Evolutionary conservation across 1,140 invertebrate genomes (phyloP).

Genomic region (Macrotrachela quadricornifera): DNA sequence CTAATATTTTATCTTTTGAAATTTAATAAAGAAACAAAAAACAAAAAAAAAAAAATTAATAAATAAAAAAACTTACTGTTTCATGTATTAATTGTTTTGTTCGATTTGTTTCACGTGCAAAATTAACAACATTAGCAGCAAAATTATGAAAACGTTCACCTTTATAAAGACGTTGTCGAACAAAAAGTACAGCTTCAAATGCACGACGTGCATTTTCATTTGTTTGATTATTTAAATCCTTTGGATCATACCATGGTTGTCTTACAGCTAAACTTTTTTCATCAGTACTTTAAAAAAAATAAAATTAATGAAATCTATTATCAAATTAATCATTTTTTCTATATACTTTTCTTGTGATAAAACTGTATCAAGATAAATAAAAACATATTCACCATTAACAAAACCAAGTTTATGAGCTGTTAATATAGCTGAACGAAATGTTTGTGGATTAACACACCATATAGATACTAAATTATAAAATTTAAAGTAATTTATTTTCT

Average conservation of each 20-base stretch:
- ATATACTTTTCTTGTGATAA: conserved; percentile 51
- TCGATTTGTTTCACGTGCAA: no score
- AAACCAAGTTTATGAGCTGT: conserved; percentile 24
- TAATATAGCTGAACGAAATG: conserved; percentile 15
- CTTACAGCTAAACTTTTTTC: not conserved
- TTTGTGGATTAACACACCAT: no score
- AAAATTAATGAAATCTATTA: not conserved
- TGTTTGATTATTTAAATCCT: not conserved
- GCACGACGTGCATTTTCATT: no score
- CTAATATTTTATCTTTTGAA: no score
- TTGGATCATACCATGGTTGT: not conserved
- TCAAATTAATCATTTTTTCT: not conserved
- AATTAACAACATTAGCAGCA: no score
- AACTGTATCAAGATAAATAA: conserved; percentile 87
- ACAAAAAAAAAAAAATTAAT: no score
- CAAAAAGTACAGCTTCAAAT: not conserved
- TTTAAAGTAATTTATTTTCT: no score
- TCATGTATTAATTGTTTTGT: no score
- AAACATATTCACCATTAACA: conserved; percentile 82
- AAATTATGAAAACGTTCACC: not conserved
- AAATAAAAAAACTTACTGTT: no score
- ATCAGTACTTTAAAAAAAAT: not conserved
- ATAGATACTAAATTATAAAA: no score
- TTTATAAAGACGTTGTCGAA: not conserved
- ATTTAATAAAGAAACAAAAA: no score